A percentile compares a stretch with the other conserved stretches of the same genome.
Conservation (phyloP, 30 jellyfish, hydroid and myxozoan species). For the Turritopsis dohrnii region DNA sequence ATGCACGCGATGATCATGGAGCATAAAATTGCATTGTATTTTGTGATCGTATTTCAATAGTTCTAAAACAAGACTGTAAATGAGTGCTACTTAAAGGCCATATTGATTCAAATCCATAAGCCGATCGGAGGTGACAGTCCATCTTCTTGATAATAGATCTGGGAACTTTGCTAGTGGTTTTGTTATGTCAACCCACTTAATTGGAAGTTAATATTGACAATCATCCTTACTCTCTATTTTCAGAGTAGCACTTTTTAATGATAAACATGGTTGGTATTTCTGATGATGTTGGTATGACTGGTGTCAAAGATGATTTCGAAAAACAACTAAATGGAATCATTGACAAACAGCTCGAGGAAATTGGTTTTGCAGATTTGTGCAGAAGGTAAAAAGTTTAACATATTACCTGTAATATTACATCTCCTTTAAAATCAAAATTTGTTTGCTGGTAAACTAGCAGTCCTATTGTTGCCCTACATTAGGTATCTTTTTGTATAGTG, state of each 20-base stretch:
- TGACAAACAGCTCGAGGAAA: conserved; percentile 58
- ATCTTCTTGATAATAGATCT: too few relatives aligned
- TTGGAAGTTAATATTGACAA: too few relatives aligned
- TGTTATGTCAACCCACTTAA: too few relatives aligned
- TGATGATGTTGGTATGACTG: background rate
- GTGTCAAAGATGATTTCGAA: conserved; percentile 30
- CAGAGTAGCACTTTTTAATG: too few relatives aligned
- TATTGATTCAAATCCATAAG: background rate
- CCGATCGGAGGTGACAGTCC: background rate
- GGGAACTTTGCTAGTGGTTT: too few relatives aligned
- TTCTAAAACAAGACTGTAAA: background rate
- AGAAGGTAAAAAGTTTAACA: conserved; percentile 43
- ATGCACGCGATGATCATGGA: background rate
- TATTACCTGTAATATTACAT: too few relatives aligned
- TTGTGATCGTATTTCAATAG: background rate
- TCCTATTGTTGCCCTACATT: too few relatives aligned
- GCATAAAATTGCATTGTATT: background rate
- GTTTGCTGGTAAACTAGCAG: too few relatives aligned
- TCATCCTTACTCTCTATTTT: too few relatives aligned
- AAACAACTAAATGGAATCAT: conserved; percentile 59
- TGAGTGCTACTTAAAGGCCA: background rate
- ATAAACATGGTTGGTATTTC: conserved; percentile 7
- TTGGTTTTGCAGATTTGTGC: conserved; percentile 64
- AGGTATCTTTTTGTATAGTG: too few relatives aligned
- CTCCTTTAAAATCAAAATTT: too few relatives aligned